Base-by-base conservation (phyloP, 2,797 vertebrate species). In the Heliangelus exortis region DNA sequence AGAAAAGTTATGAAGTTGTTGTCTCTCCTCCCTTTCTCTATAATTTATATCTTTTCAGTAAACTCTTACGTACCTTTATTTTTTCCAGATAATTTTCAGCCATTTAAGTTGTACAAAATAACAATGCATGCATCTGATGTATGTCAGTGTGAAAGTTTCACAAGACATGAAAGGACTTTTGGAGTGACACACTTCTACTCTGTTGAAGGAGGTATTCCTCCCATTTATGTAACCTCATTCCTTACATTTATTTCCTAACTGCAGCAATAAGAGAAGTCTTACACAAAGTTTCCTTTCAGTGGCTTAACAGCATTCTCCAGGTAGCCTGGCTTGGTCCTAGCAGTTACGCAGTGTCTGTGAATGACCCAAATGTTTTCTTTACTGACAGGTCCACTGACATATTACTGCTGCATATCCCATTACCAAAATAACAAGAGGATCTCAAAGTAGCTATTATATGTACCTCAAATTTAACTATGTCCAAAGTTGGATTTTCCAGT, bases 201-300 rank as follows among this genome's bases (percentile, higher is more conserved):
- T 66, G 45, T 47, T 16, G 98, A 98, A 98, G 98, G 98, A 98
- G 76, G 98, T 99, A 96, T 97, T 98, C 95, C 39, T 76, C 21
- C 48, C 63, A 39, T 83, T 94, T 86, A 28, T 71, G 47, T 71
- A 65, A 61, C 36, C 25, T 68, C 39, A 75, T 26, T 7, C 2
- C 33, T 75, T 53, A 3, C 33, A 36, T 59, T 82, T 3, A 1
- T 51, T 55, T 78, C 48, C 47, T 75, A 23, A 68, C 54, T 88
- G 34, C 65, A 89, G 50, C 10, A 66, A 41, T 63, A 74, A 84
- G 48, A 53, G 7, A 22, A 84, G 50, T 47, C 12, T 62, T 54
- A 43, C 11, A 47, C 12, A 45, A 81, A 54, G 36, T 47, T 79
- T 84, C 6, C 74, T 75, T 91, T 67, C 28, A 45, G 9, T 77